Conservation (phyloP, 2,888 invertebrate species). For the Acleris emargana region DNA sequence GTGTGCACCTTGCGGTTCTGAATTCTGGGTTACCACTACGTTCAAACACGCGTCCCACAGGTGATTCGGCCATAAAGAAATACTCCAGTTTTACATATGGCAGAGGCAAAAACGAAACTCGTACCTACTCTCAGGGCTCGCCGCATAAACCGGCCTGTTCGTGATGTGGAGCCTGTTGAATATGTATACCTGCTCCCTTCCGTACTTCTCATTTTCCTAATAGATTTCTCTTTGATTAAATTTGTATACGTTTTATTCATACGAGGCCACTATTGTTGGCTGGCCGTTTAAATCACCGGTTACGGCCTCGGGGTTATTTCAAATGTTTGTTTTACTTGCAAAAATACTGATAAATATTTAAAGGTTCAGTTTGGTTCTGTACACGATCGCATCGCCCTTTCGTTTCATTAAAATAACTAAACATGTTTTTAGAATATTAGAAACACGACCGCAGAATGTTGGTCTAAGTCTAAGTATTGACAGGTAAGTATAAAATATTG, state of each 20-base stretch:
- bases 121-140: conserved; percentile 63
- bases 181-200: conserved; percentile 84
- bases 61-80: conserved; percentile 49
- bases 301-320: conserved; percentile 56
- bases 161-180: conserved; percentile 84
- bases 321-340: conserved; percentile 43
- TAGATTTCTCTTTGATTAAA: conserved; percentile 84
- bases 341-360: conserved; percentile 37
- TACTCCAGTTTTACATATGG: conserved; percentile 81
- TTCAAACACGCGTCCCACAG: too few relatives aligned
- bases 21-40: too few relatives aligned
- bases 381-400: conserved; percentile 34
- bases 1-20: too few relatives aligned
- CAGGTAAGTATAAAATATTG: conserved; percentile 25
- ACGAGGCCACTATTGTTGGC: conserved; percentile 76
- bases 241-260: conserved; percentile 83
- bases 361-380: conserved; percentile 32
- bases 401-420: conserved; percentile 34
- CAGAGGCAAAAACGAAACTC: conserved; percentile 75
- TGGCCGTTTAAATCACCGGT: conserved; percentile 68
- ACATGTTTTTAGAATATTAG: conserved; percentile 17
- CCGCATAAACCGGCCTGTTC: conserved; percentile 81
- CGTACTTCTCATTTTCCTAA: conserved; percentile 84
- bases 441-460: conserved; percentile 17
- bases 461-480: conserved; percentile 21